Conservation (phyloP, 2,797 vertebrate genomes). For the Pampus argenteus region DNA sequence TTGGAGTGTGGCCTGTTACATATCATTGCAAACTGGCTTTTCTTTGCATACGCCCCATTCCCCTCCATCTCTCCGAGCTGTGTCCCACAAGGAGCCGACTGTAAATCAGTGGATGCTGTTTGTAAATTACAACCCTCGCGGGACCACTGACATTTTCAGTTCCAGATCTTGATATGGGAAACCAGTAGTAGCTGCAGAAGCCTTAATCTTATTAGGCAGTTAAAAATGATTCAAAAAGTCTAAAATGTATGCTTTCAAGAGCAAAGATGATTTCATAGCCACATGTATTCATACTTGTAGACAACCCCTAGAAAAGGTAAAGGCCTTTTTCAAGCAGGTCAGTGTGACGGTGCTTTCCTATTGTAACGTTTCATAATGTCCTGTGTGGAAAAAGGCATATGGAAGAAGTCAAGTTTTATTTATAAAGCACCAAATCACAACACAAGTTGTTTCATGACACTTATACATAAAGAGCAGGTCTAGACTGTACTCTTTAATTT, state of each 20-base stretch:
- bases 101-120: slow-evolving; percentile 34
- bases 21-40: slow-evolving; percentile 33
- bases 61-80: slow-evolving; percentile 9
- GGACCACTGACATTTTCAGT: slow-evolving; percentile 23
- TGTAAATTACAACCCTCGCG: slow-evolving; percentile 14
- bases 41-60: slow-evolving; percentile 36
- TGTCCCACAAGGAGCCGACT: slow-evolving; percentile 23
- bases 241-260: not conserved
- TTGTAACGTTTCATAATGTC: too few species aligned
- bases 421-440: too few species aligned
- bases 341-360: too few species aligned
- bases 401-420: too few species aligned
- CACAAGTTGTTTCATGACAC: too few species aligned
- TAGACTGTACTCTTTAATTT: too few species aligned
- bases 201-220: not conserved
- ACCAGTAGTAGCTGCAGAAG: not conserved
- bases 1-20: slow-evolving; percentile 51
- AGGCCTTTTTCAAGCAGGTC: too few species aligned
- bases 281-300: too few species aligned
- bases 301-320: not conserved
- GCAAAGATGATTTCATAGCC: not conserved
- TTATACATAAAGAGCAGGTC: too few species aligned
- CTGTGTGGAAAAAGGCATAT: too few species aligned
- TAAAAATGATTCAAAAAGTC: not conserved
- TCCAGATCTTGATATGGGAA: slow-evolving; percentile 6